Base-by-base conservation (phyloP, 2,113 vertebrate species). In the Symphodus melops region DNA sequence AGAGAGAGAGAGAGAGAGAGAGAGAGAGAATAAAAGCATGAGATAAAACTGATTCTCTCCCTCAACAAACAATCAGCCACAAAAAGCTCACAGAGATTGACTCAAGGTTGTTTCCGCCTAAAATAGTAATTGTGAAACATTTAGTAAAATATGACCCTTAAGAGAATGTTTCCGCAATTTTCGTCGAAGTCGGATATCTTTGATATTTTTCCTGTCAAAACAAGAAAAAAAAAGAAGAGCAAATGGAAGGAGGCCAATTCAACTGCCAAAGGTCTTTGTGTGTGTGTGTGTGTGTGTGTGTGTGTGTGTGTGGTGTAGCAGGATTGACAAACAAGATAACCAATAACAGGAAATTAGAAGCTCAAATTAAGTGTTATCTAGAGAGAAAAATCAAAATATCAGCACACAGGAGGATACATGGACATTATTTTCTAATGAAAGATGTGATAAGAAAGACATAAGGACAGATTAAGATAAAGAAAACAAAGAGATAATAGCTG, bases 181-280 rank as follows among this genome's bases (percentile, higher is more conserved):
- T 51, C 28, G 58, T 28, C 37, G 3, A 5, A 23, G 53, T 51
- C 21, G 48, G 59, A 75, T 60, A 16, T 42, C 46, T 62, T 42
- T 7, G 6, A 64, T 49, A 59, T 37, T 23, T n/a, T 48, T 60
- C 20, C 49, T 66, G 71, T 44, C 51, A 57, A 5, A 61, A 59
- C 7, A 0, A 49, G n/a, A 23, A 19, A 51, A 56, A 81, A 25
- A 70, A 77, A 49, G 28, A 49, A 58, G 42, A 65, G 16, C 58
- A 68, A 69, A 69, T 54, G 37, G 61, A 68, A 39, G 41, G 42
- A 67, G 33, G 62, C n/a, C 42, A 65, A 51, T 62, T 68, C 28
- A 67, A 33, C 52, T 9, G n/a, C 41, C 2, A 9, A n/a, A 14
- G 1, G 14, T 72, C 49, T 75, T 17, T 58, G 25, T 48, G 42